Evolutionary conservation across 2,113 vertebrate species (phyloP).

Genomic region (Gambusia holbrooki): DNA sequence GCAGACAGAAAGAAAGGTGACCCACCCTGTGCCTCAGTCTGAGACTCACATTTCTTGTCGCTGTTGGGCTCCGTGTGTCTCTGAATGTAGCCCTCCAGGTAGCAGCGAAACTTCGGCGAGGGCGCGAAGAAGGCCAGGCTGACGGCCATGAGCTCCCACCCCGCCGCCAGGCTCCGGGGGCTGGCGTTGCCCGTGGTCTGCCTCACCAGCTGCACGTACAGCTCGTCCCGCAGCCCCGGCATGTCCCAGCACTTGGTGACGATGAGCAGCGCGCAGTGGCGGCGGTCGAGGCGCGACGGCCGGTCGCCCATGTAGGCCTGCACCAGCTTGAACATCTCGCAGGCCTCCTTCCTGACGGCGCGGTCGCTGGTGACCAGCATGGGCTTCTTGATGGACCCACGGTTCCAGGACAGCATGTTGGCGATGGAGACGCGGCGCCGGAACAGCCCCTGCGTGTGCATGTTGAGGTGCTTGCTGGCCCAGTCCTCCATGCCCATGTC

Average conservation of each 20-base stretch:
- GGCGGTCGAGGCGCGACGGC: constrained; percentile 86
- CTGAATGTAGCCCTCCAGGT: constrained; percentile 93
- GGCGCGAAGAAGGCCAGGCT: constrained; percentile 91
- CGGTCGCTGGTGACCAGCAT: constrained; percentile 91
- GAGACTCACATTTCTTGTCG: constrained; percentile 88
- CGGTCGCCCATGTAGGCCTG: constrained; percentile 94
- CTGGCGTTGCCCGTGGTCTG: constrained; percentile 89
- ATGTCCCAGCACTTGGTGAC: constrained; percentile 91
- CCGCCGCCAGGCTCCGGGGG: constrained; percentile 84
- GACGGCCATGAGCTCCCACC: constrained; percentile 93
- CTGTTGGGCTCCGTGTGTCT: constrained; percentile 85
- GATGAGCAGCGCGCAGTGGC: constrained; percentile 82
- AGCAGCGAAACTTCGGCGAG: constrained; percentile 91
- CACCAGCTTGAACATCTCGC: constrained; percentile 91
- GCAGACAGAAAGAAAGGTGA: constrained; percentile 66
- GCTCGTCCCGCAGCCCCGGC: constrained; percentile 88
- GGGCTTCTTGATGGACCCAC: constrained; percentile 89
- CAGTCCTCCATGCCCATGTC: constrained; percentile 89
- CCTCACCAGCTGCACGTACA: constrained; percentile 89
- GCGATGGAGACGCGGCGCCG: constrained; percentile 88
- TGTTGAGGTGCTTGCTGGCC: constrained; percentile 92
- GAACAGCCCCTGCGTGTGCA: constrained; percentile 92
- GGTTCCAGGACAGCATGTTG: constrained; percentile 93
- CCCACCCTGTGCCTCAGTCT: constrained; percentile 73
- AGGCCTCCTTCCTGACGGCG: constrained; percentile 87